Conservation (phyloP, 2,888 invertebrate species). For the Tortrix viridana region DNA sequence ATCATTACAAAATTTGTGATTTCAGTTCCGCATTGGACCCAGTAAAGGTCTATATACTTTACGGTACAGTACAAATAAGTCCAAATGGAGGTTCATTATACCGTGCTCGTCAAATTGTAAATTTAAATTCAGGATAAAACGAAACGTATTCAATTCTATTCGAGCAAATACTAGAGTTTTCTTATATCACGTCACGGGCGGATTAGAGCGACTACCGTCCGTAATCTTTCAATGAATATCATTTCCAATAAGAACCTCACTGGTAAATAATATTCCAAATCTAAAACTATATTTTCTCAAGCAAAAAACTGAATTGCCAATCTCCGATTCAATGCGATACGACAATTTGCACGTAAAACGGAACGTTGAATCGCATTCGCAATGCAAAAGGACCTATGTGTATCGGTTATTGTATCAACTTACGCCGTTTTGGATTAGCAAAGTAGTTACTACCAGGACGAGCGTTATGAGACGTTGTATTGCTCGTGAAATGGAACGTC, state of each 20-base stretch:
- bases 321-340: background rate
- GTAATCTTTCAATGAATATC: slow-evolving; percentile 23
- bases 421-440: background rate
- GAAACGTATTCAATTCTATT: slow-evolving; percentile 1
- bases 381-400: background rate
- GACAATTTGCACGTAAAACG: slow-evolving; percentile 3
- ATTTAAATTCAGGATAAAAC: slow-evolving; percentile 1
- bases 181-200: slow-evolving; percentile 1
- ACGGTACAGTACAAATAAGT: too few species aligned
- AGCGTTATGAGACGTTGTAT: slow-evolving; percentile 3
- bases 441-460: background rate
- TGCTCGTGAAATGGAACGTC: background rate
- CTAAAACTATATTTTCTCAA: slow-evolving; percentile 5
- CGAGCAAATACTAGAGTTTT: background rate
- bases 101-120: background rate
- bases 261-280: slow-evolving; percentile 10
- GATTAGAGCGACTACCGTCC: slow-evolving; percentile 7
- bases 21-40: too few species aligned
- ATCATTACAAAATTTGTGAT: too few species aligned
- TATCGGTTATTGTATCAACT: background rate
- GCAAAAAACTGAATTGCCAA: slow-evolving; percentile 5
- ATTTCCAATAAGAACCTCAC: slow-evolving; percentile 10
- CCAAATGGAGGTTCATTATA: too few species aligned
- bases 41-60: too few species aligned
- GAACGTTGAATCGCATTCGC: background rate